Conservation (phyloP, 2,113 vertebrate species). For the Cercocebus atys region DNA sequence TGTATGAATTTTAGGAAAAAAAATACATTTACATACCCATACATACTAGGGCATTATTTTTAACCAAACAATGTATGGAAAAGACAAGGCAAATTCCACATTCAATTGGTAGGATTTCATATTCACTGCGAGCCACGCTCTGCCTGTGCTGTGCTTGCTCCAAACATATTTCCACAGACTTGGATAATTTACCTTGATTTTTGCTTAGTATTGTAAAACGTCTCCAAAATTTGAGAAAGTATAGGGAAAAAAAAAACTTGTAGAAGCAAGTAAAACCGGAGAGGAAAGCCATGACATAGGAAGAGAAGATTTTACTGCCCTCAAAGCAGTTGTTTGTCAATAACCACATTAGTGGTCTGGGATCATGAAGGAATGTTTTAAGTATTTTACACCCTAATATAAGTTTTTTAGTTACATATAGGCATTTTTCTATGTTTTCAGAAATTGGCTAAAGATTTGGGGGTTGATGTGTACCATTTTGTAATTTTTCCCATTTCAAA, state of each 20-base stretch:
- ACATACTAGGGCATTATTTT: neutral
- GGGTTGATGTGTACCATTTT: neutral
- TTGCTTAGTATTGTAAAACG: neutral
- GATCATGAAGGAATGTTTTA: neutral
- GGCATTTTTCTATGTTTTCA: slow-evolving; percentile 15
- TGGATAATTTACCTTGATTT: neutral
- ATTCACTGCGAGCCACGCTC: neutral
- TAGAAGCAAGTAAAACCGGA: neutral
- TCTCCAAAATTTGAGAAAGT: neutral
- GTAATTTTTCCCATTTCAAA: slow-evolving; percentile 43
- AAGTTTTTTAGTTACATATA: neutral
- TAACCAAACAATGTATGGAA: neutral
- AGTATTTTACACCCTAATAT: slow-evolving; percentile 1
- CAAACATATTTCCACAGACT: neutral
- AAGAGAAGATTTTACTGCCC: neutral
- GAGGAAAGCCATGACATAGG: neutral
- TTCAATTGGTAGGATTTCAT: neutral
- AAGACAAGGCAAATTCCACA: neutral
- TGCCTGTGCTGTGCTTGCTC: neutral
- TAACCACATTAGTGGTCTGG: neutral
- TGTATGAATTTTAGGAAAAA: neutral
- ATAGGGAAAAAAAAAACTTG: neutral
- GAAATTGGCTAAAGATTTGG: slow-evolving; percentile 39
- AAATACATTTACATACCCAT: neutral
- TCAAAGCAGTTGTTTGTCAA: neutral